phyloP scores from a whole-genome alignment of 2,888 invertebrate species.

The Lysandra coridon region DNA sequence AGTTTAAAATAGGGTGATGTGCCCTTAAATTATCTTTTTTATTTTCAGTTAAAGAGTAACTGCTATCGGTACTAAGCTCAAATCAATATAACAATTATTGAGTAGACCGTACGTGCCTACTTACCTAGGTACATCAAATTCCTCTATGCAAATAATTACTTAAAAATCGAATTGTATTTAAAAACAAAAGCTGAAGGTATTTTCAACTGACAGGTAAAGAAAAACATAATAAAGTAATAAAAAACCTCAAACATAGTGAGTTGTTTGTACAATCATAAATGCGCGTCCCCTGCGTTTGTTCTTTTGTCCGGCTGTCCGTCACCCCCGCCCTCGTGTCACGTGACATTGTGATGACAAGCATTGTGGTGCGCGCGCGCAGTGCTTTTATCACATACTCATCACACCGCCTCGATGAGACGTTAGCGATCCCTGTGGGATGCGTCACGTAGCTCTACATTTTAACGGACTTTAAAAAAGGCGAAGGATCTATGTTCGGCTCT shows the following conservation, averaged over 20 bases:
- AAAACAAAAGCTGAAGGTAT: not conserved
- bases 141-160: not conserved
- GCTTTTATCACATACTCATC: constrained; percentile 39
- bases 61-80: too few species aligned
- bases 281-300: constrained; percentile 45
- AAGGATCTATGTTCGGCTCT: not conserved
- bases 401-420: constrained; percentile 36
- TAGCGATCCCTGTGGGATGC: not conserved
- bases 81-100: too few species aligned
- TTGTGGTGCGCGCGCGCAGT: constrained; percentile 50
- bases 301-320: constrained; percentile 58
- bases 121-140: too few species aligned
- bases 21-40: too few species aligned
- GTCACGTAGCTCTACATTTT: not conserved
- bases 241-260: constrained; percentile 9
- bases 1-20: too few species aligned
- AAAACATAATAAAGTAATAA: constrained; percentile 13
- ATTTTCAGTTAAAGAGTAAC: too few species aligned
- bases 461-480: not conserved
- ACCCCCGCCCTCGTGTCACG: constrained; percentile 47
- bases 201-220: not conserved
- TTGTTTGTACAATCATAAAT: constrained; percentile 32
- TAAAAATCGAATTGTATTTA: not conserved
- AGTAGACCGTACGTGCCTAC: too few species aligned
- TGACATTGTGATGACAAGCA: constrained; percentile 64